phyloP scores from a whole-genome alignment of 2,888 invertebrate genomes.

The Oligia fasciuncula region DNA sequence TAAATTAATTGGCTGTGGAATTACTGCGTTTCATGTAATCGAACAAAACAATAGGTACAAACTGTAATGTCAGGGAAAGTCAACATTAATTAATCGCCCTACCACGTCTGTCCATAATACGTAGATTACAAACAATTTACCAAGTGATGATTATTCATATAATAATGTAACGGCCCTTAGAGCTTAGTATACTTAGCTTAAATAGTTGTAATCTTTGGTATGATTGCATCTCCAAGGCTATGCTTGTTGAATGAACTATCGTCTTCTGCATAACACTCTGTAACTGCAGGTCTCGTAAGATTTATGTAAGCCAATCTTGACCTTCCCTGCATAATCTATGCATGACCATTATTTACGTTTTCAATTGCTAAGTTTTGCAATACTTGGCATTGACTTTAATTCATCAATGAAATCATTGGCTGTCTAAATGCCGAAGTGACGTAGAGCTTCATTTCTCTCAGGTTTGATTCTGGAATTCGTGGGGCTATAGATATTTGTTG shows the following conservation, averaged over 20 bases:
- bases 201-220: conserved; percentile 13
- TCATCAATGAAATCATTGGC: conserved; percentile 23
- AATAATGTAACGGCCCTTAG: not conserved
- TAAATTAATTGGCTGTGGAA: conserved; percentile 6
- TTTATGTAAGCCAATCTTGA: conserved; percentile 50
- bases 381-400: conserved; percentile 54
- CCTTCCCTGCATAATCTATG: conserved; percentile 41
- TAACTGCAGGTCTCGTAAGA: conserved; percentile 31
- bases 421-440: not conserved
- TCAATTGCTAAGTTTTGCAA: conserved; percentile 21
- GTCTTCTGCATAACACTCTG: conserved; percentile 22
- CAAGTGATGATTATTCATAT: not conserved
- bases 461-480: not conserved
- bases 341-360: conserved; percentile 33
- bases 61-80: conserved; percentile 7
- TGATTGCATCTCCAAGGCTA: conserved; percentile 11
- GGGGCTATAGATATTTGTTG: not conserved
- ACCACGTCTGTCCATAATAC: not conserved
- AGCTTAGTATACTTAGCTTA: not conserved
- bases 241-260: conserved; percentile 28
- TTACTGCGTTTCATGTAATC: conserved; percentile 21
- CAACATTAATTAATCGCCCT: conserved; percentile 6
- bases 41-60: conserved; percentile 13
- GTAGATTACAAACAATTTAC: conserved; percentile 16
- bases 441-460: not conserved